A percentile compares a stretch with the other conserved stretches of the same genome.
phyloP scores from a whole-genome alignment of 2,797 vertebrate species.

The Sebastes hubbsi region DNA sequence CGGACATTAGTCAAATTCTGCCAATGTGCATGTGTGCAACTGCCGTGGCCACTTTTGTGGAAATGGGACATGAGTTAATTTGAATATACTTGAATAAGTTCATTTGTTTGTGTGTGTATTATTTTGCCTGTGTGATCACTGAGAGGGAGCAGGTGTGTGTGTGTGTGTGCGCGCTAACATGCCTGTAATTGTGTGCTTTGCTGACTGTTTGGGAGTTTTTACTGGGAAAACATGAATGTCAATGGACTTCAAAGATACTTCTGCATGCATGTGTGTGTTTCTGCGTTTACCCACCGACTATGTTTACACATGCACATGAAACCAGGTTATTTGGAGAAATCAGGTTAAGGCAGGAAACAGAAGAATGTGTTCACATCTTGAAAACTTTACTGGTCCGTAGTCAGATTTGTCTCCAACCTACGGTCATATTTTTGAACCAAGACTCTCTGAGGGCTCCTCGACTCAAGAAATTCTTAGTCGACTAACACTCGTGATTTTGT shows the following conservation, averaged over 20 bases:
- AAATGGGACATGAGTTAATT: conserved; percentile 46
- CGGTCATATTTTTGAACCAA: conserved; percentile 10
- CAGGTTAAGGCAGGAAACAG: conserved; percentile 22
- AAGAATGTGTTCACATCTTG: conserved; percentile 15
- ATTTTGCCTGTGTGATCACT: not conserved
- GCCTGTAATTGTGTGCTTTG: conserved; percentile 22
- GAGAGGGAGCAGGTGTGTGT: conserved; percentile 10
- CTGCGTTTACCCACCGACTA: not conserved
- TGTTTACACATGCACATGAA: not conserved
- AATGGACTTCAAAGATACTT: not conserved
- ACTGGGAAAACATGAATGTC: conserved; percentile 16
- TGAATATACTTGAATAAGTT: conserved; percentile 42
- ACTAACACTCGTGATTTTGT: too few relatives aligned
- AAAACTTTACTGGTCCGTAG: conserved; percentile 27
- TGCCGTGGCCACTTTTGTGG: conserved; percentile 42
- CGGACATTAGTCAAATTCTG: conserved; percentile 66
- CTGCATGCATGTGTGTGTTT: not conserved
- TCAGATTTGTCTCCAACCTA: conserved; percentile 20
- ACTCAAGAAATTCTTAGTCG: too few relatives aligned
- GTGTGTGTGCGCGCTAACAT: conserved; percentile 18
- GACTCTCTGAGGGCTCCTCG: not conserved
- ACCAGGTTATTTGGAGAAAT: conserved; percentile 21
- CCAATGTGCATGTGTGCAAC: conserved; percentile 48
- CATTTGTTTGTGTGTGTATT: conserved; percentile 46
- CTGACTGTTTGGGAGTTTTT: conserved; percentile 25